Evolutionary conservation across 1,140 invertebrate genomes (phyloP).

Genomic region (Chironomus tepperi): DNA sequence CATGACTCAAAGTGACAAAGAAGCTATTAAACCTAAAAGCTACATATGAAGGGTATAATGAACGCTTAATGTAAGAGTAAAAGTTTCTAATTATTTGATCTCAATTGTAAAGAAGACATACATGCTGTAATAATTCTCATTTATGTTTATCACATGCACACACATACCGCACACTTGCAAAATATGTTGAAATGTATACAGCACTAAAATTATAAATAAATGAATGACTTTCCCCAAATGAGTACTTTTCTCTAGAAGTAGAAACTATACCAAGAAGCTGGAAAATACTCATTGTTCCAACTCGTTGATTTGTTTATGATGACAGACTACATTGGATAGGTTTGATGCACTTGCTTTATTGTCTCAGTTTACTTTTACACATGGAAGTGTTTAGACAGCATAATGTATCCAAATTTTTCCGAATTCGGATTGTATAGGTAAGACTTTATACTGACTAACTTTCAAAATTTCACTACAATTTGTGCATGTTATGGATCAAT

Average conservation of each 20-base stretch:
- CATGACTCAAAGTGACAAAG: not conserved
- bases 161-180: not conserved
- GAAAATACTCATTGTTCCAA: not conserved
- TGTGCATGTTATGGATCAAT: too few relatives aligned
- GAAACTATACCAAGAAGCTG: too few relatives aligned
- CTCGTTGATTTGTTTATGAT: not conserved
- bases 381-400: not conserved
- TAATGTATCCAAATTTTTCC: slow-evolving; percentile 12
- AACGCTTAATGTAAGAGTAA: not conserved
- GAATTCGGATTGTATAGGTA: slow-evolving; percentile 18
- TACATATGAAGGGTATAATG: not conserved
- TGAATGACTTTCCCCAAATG: not conserved
- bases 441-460: not conserved
- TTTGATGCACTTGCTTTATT: not conserved
- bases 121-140: not conserved
- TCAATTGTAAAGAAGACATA: not conserved
- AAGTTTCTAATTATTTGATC: slow-evolving; percentile 14
- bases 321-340: not conserved
- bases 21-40: not conserved
- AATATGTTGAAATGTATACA: not conserved
- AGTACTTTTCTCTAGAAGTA: not conserved
- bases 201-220: not conserved
- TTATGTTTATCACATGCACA: not conserved
- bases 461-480: too few relatives aligned
- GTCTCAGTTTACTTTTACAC: not conserved